Percentiles rank a stretch among this genome's conserved stretches.
Conservation (phyloP, 2,888 invertebrate genomes). For the Tachina fera region DNA sequence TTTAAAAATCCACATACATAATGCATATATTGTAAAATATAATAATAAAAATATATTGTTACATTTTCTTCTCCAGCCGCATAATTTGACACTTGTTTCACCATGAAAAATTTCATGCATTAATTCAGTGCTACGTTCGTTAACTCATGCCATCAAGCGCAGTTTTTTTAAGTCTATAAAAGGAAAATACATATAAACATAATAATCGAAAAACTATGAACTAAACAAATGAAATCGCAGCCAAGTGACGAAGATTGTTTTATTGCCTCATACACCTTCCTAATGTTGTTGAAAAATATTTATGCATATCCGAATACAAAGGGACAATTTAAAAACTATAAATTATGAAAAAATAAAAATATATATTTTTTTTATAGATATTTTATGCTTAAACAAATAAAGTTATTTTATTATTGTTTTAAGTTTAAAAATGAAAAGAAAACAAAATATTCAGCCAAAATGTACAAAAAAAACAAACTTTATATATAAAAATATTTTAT, state of each 20-base stretch:
- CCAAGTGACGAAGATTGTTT: slow-evolving; percentile 29
- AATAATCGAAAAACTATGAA: slow-evolving; percentile 32
- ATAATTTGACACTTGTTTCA: slow-evolving; percentile 48
- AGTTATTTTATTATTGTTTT: slow-evolving; percentile 45
- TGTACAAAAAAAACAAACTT: background rate
- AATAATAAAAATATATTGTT: slow-evolving; percentile 18
- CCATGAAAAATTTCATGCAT: background rate
- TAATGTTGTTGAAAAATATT: slow-evolving; percentile 45
- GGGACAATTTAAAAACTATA: slow-evolving; percentile 66
- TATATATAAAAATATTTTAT: slow-evolving; percentile 19
- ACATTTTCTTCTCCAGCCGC: slow-evolving; percentile 4
- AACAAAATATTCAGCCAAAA: slow-evolving; percentile 1
- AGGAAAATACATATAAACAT: slow-evolving; percentile 34
- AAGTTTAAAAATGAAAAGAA: slow-evolving; percentile 34
- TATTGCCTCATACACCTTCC: slow-evolving; percentile 47
- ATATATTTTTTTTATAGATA: background rate
- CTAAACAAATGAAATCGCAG: slow-evolving; percentile 17
- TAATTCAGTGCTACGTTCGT: slow-evolving; percentile 8
- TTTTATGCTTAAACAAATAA: background rate
- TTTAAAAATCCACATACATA: background rate
- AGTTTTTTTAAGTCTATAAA: slow-evolving; percentile 49
- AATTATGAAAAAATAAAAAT: slow-evolving; percentile 60
- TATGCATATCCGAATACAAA: slow-evolving; percentile 37
- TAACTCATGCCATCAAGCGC: slow-evolving; percentile 1
- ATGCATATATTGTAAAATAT: background rate